These are phyloP conservation scores for Sebastiscus albofasciatus DNA, from an alignment of 2,797 vertebrate species.

Conservation along the genomic window DNA sequence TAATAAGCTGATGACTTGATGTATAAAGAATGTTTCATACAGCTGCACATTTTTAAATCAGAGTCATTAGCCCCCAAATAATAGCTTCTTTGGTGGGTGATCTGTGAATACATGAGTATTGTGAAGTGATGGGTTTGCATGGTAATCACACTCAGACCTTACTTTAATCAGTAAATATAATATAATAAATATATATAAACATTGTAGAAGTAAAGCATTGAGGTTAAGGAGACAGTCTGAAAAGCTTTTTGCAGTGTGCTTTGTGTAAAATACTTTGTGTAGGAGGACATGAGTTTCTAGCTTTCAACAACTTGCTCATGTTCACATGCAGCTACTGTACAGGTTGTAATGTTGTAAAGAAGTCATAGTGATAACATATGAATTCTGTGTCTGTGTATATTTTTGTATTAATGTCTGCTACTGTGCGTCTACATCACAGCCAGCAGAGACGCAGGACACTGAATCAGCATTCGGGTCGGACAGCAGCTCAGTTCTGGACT, in stretches of 20 bases:
- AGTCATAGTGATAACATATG: background rate
- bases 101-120: background rate
- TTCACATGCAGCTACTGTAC: background rate
- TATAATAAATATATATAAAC: background rate
- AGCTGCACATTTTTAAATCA: background rate
- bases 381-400: background rate
- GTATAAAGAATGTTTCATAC: background rate
- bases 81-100: background rate
- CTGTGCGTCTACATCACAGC: constrained; percentile 73
- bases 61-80: background rate
- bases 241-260: background rate
- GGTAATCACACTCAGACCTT: background rate
- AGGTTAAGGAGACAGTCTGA: too few species aligned
- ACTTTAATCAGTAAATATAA: background rate
- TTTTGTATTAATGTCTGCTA: background rate
- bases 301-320: background rate
- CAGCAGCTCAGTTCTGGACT: constrained; percentile 80
- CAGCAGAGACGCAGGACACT: constrained; percentile 83
- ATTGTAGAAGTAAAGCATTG: too few species aligned
- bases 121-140: background rate
- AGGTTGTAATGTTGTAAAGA: background rate
- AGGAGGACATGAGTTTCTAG: background rate
- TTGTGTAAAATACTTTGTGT: background rate
- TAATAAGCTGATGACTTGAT: background rate
- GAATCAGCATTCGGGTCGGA: constrained; percentile 86